Percentiles rank a stretch among this genome's conserved stretches.
These are phyloP conservation scores for Heliconius ethilla DNA, from an alignment of 2,888 invertebrate species.

Conservation along the genomic window DNA sequence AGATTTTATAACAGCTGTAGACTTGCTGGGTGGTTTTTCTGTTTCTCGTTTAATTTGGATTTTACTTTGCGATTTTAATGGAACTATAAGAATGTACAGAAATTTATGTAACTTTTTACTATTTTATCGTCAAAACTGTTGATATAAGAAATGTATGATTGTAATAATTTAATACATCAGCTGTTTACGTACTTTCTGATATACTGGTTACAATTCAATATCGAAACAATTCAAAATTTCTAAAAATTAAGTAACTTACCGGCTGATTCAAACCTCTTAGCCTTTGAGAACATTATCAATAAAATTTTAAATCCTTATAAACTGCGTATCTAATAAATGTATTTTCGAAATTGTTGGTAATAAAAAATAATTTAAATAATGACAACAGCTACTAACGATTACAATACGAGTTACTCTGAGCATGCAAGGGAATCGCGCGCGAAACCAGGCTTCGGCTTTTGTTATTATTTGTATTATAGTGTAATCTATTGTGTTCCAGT, in stretches of 20 bases:
- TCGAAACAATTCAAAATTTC: background rate
- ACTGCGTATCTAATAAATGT: background rate
- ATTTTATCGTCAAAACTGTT: no score
- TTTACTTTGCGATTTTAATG: conserved; percentile 52
- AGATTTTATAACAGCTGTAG: conserved; percentile 38
- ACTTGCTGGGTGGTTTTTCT: conserved; percentile 54
- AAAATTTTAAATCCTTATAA: background rate
- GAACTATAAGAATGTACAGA: conserved; percentile 48
- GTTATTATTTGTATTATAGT: conserved; percentile 32
- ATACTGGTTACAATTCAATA: background rate
- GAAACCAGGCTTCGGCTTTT: conserved; percentile 40
- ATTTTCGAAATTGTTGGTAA: background rate
- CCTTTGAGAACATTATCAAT: conserved; percentile 73
- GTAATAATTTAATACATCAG: background rate
- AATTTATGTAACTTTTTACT: background rate
- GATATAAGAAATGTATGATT: conserved; percentile 2
- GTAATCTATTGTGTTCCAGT: conserved; percentile 29
- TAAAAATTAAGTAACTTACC: conserved; percentile 56
- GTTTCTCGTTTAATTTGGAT: conserved; percentile 51
- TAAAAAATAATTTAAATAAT: conserved; percentile 7
- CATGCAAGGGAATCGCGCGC: conserved; percentile 47
- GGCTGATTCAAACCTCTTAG: conserved; percentile 70
- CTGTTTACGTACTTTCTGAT: background rate
- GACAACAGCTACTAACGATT: background rate
- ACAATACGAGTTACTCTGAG: background rate